Evolutionary conservation across 2,888 invertebrate genomes (phyloP), one percentile per base, ranked within the genome.

Genomic region (Eustalomyia histrio): DNA sequence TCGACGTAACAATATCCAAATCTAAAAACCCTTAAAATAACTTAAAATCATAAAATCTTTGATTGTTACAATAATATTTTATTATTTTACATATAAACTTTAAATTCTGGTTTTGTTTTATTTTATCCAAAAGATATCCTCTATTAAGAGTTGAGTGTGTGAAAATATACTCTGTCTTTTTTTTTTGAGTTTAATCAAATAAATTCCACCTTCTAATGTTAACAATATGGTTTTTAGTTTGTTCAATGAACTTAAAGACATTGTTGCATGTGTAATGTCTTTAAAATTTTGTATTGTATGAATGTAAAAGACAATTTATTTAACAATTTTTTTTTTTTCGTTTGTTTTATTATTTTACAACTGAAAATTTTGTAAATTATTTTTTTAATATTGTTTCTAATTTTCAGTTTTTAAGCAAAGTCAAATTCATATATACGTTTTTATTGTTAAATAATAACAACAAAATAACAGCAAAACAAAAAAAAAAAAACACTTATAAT

Each of bases 171-270:
- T n/a, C n/a, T n/a, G n/a, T n/a, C n/a, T n/a, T n/a, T n/a, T n/a
- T n/a, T n/a, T n/a, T n/a, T n/a, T n/a, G n/a, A n/a, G n/a, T n/a
- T n/a, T n/a, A n/a, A n/a, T n/a, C 9, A 21, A 29, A 55, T 29
- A 55, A 55, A 0, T 14, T 18, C 21, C 55, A 21, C 24, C 24
- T 16, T 24, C 1, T 8, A 14, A 4, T 43, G 21, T 52, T 10
- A n/a, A 47, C 43, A n/a, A 47, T 33, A 17, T 67, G 53, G 39
- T 80, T 55, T 78, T 78, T 68, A 76, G 71, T 75, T 80, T 83
- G 78, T 83, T 83, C 83, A 83, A 80, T 83, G 83, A 83, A 83
- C 83, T 83, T 83, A 80, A 71, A 78, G 69, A 35, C 78, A 81
- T 81, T n/a, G n/a, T n/a, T 65, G 81, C 81, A 78, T 81, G 81